These are phyloP conservation scores for Carapus acus DNA, from an alignment of 2,797 vertebrate species.

Conservation along the genomic window DNA sequence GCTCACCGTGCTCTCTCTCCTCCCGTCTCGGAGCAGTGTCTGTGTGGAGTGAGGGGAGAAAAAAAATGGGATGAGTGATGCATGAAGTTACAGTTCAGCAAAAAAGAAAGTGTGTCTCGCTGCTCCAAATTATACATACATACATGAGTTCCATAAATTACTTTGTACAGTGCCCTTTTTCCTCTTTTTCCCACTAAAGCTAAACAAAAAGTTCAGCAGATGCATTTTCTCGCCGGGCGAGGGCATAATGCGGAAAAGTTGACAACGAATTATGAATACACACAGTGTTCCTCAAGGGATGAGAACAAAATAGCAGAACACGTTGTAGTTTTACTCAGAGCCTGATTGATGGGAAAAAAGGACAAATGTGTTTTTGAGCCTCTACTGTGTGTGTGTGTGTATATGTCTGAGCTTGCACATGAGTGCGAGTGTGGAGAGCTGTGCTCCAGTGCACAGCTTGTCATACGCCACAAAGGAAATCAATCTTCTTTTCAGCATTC, in stretches of 20 bases:
- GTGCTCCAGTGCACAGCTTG: slow-evolving; percentile 65
- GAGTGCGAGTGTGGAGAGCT: slow-evolving; percentile 61
- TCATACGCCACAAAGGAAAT: slow-evolving; percentile 75
- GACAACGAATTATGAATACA: slow-evolving; percentile 31
- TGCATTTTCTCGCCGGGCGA: slow-evolving; percentile 27
- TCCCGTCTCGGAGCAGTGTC: slow-evolving; percentile 80
- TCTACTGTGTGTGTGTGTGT: too few species aligned
- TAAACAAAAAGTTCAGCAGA: slow-evolving; percentile 4
- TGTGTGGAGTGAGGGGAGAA: slow-evolving; percentile 44
- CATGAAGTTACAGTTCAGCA: too few species aligned
- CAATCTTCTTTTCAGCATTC: slow-evolving; percentile 73
- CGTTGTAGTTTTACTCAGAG: slow-evolving; percentile 41
- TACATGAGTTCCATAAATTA: background rate
- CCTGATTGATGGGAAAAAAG: slow-evolving; percentile 50
- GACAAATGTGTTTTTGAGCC: slow-evolving; percentile 56
- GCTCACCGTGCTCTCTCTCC: slow-evolving; percentile 84
- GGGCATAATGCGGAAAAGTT: slow-evolving; percentile 27
- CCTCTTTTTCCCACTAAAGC: too few species aligned
- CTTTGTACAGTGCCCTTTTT: too few species aligned
- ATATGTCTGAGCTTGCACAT: slow-evolving; percentile 64
- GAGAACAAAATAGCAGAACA: slow-evolving; percentile 35
- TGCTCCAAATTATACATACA: slow-evolving; percentile 6
- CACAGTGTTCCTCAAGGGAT: slow-evolving; percentile 34
- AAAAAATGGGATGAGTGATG: too few species aligned
- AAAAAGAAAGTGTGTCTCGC: background rate